A percentile compares a stretch with the other conserved stretches of the same genome.
phyloP scores from a whole-genome alignment of 92 coral and sea anemone species.

The Paragorgia papillata region DNA sequence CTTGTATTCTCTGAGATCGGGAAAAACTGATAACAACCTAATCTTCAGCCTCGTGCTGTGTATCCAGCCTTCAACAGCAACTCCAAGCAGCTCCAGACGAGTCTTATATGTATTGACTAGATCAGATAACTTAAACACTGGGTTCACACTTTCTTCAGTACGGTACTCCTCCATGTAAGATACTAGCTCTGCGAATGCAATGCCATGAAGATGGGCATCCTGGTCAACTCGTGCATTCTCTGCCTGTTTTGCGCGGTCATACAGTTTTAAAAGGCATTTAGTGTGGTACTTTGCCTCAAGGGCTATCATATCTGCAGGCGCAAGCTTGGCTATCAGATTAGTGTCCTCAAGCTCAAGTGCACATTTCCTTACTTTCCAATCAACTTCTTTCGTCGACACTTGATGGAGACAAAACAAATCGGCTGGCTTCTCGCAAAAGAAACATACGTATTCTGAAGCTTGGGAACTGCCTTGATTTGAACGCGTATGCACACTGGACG shows the following conservation, averaged over 20 bases:
- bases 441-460: neutral
- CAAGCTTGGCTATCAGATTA: slow-evolving; percentile 53
- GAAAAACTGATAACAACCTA: slow-evolving; percentile 9
- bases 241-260: slow-evolving; percentile 51
- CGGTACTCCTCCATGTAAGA: slow-evolving; percentile 51
- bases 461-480: neutral
- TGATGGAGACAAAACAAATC: neutral
- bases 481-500: neutral
- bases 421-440: neutral
- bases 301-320: slow-evolving; percentile 61
- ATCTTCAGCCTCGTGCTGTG: slow-evolving; percentile 32
- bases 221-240: slow-evolving; percentile 19
- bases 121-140: slow-evolving; percentile 53
- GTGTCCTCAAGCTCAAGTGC: neutral
- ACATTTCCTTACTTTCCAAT: neutral
- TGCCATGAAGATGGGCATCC: slow-evolving; percentile 18
- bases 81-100: slow-evolving; percentile 29
- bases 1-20: neutral
- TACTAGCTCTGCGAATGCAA: slow-evolving; percentile 68
- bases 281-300: slow-evolving; percentile 62
- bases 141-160: slow-evolving; percentile 23
- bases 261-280: slow-evolving; percentile 56
- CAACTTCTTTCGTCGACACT: neutral
- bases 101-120: slow-evolving; percentile 43
- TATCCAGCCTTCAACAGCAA: slow-evolving; percentile 1